These are phyloP conservation scores for Caenorhabditis imperialis DNA, from an alignment of 2,888 invertebrate genomes.

Conservation along the genomic window DNA sequence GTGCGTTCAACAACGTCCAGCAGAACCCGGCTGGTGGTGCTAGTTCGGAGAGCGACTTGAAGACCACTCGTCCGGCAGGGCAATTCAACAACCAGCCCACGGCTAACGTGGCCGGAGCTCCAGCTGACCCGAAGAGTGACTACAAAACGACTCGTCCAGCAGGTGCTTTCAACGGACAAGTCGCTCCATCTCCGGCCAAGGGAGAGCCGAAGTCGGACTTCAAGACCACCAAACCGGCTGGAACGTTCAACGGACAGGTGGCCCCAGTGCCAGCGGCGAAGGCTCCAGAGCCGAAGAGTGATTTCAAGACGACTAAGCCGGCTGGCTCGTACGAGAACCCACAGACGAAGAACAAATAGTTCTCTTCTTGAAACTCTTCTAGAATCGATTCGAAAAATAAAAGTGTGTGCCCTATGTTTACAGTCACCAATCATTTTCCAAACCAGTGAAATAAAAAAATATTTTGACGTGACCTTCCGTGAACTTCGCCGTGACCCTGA, in stretches of 20 bases:
- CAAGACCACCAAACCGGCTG: constrained; percentile 7
- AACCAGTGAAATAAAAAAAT: no score
- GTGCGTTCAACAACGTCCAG: neutral
- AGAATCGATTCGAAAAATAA: no score
- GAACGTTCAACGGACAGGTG: constrained; percentile 2
- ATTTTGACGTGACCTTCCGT: no score
- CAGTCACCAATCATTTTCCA: no score
- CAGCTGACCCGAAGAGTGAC: constrained; percentile 4
- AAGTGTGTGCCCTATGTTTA: no score
- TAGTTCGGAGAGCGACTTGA: constrained; percentile 2
- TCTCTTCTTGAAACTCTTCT: no score
- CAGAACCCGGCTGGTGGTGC: neutral
- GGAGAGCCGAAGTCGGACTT: constrained; percentile 3
- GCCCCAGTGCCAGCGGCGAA: neutral
- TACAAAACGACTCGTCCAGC: constrained; percentile 4
- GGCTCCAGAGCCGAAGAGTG: neutral
- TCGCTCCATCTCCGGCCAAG: neutral
- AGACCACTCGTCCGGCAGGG: constrained; percentile 25
- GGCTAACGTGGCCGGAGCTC: neutral
- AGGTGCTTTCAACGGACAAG: constrained; percentile 2
- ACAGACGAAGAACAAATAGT: constrained; percentile 2
- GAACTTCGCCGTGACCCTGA: no score
- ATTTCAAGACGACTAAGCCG: constrained; percentile 9
- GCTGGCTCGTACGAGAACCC: constrained; percentile 23
- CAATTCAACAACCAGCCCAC: constrained; percentile 14